A percentile compares a stretch with the other conserved stretches of the same genome.
These are phyloP conservation scores for Euwallacea fornicatus DNA, from an alignment of 1,140 invertebrate genomes.

Conservation along the genomic window DNA sequence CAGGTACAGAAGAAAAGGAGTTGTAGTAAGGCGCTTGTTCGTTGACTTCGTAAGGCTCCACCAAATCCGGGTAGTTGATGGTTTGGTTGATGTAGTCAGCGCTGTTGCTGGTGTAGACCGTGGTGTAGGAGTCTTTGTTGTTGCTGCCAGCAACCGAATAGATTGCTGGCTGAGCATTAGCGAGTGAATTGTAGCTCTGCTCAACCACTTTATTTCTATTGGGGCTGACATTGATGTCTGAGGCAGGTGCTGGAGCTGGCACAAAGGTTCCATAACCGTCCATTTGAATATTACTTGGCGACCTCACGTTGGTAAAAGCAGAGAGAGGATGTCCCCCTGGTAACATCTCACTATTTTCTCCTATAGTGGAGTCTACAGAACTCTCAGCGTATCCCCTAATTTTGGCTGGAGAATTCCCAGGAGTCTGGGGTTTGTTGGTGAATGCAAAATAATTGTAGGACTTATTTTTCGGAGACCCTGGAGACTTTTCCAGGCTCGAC, in stretches of 20 bases:
- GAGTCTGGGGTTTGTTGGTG: constrained; percentile 29
- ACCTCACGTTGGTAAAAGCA: constrained; percentile 56
- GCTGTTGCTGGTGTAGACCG: constrained; percentile 68
- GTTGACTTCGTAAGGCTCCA: constrained; percentile 66
- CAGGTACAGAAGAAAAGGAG: constrained; percentile 55
- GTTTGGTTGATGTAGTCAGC: constrained; percentile 62
- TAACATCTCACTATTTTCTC: constrained; percentile 53
- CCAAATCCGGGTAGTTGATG: constrained; percentile 66
- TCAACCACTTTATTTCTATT: constrained; percentile 47
- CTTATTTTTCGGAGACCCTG: constrained; percentile 65
- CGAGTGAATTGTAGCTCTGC: constrained; percentile 54
- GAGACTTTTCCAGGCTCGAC: constrained; percentile 82
- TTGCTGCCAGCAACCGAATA: constrained; percentile 74
- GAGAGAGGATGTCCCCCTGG: constrained; percentile 56
- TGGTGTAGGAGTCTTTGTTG: constrained; percentile 69
- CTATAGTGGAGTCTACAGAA: constrained; percentile 47
- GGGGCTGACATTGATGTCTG: constrained; percentile 54
- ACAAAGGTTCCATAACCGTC: constrained; percentile 56
- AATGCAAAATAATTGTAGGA: constrained; percentile 40
- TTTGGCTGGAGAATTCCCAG: constrained; percentile 24
- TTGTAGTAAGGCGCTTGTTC: constrained; percentile 59
- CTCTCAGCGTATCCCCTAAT: constrained; percentile 44
- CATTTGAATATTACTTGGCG: constrained; percentile 52
- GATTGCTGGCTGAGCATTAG: constrained; percentile 68
- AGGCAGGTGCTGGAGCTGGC: constrained; percentile 56